phyloP scores from a whole-genome alignment of 2,888 invertebrate species.

The Drosophila sordidula region DNA sequence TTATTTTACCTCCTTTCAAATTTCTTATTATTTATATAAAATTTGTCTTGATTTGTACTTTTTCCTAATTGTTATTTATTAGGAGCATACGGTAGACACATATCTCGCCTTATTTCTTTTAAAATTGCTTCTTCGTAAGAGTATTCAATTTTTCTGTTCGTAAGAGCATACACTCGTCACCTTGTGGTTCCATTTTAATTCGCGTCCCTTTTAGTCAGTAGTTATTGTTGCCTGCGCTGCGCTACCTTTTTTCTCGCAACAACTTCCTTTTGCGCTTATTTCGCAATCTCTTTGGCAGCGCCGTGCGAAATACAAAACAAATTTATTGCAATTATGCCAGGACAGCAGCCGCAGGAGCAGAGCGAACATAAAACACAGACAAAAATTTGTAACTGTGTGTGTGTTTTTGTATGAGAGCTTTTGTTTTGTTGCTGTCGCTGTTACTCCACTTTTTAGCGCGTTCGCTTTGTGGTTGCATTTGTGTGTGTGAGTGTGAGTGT shows the following conservation, averaged over 20 bases:
- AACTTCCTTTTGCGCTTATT: slow-evolving; percentile 58
- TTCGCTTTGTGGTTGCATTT: slow-evolving; percentile 13
- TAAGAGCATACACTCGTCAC: slow-evolving; percentile 25
- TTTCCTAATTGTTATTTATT: too few relatives aligned
- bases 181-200: slow-evolving; percentile 5
- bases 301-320: slow-evolving; percentile 46
- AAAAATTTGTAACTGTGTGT: slow-evolving; percentile 13
- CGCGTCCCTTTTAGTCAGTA: slow-evolving; percentile 26
- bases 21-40: too few relatives aligned
- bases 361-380: slow-evolving; percentile 25
- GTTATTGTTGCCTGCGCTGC: slow-evolving; percentile 17
- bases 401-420: slow-evolving; percentile 28
- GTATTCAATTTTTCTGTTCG: not conserved
- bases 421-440: slow-evolving; percentile 48
- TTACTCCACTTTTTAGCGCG: slow-evolving; percentile 64
- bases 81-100: too few relatives aligned
- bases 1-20: too few relatives aligned
- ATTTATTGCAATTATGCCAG: slow-evolving; percentile 70
- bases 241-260: slow-evolving; percentile 24
- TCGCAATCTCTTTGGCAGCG: slow-evolving; percentile 35
- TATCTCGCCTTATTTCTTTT: too few relatives aligned
- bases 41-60: too few relatives aligned
- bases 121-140: too few relatives aligned
- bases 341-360: slow-evolving; percentile 28
- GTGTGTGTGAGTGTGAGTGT: slow-evolving; percentile 3